A percentile compares a stretch with the other conserved stretches of the same genome.
Evolutionary conservation across 2,113 vertebrate genomes (phyloP).

Genomic region (Kryptolebias marmoratus): DNA sequence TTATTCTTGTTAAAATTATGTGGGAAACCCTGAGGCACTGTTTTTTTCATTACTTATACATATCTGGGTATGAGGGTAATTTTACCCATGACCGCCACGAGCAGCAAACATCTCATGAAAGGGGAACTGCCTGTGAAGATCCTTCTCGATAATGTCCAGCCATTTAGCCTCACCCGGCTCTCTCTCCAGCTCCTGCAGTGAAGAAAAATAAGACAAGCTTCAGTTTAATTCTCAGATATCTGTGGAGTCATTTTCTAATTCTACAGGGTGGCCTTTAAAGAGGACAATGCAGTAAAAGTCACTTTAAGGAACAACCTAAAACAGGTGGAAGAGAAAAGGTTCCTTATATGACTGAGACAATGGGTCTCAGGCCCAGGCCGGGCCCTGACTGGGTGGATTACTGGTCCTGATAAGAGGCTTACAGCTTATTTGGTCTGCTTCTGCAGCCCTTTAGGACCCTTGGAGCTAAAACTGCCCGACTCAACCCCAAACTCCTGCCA

Average conservation of each 20-base stretch:
- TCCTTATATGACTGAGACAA: constrained; percentile 15
- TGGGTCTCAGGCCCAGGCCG: constrained; percentile 1
- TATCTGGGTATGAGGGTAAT: neutral
- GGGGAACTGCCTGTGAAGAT: constrained; percentile 91
- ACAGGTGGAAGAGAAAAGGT: neutral
- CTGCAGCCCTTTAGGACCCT: constrained; percentile 36
- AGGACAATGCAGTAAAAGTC: neutral
- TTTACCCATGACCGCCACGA: constrained; percentile 90
- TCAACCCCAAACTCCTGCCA: constrained; percentile 19
- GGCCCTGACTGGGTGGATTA: constrained; percentile 62
- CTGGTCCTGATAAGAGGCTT: constrained; percentile 69
- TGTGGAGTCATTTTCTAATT: neutral
- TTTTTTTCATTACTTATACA: neutral
- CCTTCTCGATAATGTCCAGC: constrained; percentile 93
- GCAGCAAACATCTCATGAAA: constrained; percentile 95
- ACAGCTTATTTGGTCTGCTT: constrained; percentile 20
- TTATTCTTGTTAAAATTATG: neutral
- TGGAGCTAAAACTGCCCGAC: constrained; percentile 31
- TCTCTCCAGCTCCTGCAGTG: constrained; percentile 85
- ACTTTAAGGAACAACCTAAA: neutral
- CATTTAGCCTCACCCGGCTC: constrained; percentile 90
- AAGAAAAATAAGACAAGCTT: neutral
- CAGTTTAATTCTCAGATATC: neutral
- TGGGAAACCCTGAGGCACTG: neutral
- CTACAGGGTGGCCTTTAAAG: neutral